A percentile compares a stretch with the other conserved stretches of the same genome.
These are phyloP conservation scores for Drosophila flavopinicola DNA, from an alignment of 2,888 invertebrate species.

Conservation along the genomic window DNA sequence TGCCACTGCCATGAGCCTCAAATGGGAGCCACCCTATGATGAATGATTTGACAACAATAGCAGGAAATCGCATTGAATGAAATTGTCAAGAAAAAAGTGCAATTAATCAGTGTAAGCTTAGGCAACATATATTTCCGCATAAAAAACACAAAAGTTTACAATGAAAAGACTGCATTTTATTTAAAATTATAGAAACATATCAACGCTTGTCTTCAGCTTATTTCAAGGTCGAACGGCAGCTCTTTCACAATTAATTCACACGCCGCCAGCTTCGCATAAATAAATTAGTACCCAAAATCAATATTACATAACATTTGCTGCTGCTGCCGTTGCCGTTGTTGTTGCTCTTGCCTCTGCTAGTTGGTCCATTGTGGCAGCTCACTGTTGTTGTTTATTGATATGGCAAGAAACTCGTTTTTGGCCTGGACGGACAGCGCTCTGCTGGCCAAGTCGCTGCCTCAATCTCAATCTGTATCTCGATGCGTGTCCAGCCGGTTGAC, in stretches of 20 bases:
- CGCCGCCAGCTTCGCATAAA: constrained; percentile 32
- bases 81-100: constrained; percentile 26
- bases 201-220: constrained; percentile 8
- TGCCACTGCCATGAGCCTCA: constrained; percentile 8
- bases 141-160: neutral
- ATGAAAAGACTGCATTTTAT: neutral
- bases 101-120: constrained; percentile 37
- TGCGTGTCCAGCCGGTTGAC: constrained; percentile 72
- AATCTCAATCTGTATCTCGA: constrained; percentile 27
- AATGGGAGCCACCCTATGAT: constrained; percentile 1
- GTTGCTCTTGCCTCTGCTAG: constrained; percentile 15
- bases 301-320: constrained; percentile 68
- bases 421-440: constrained; percentile 28
- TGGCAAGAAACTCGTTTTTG: constrained; percentile 61
- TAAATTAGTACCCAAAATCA: constrained; percentile 58
- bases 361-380: constrained; percentile 18
- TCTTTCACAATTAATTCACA: constrained; percentile 68
- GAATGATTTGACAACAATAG: constrained; percentile 50
- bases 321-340: constrained; percentile 22
- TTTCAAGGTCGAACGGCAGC: constrained; percentile 65
- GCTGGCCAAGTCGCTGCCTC: constrained; percentile 1
- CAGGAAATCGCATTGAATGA: constrained; percentile 54
- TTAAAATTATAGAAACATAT: neutral
- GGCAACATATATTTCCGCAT: constrained; percentile 41
- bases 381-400: constrained; percentile 45